Evolutionary conservation across 2,113 vertebrate species (phyloP).

Genomic region (Ivindomyrus marchei): DNA sequence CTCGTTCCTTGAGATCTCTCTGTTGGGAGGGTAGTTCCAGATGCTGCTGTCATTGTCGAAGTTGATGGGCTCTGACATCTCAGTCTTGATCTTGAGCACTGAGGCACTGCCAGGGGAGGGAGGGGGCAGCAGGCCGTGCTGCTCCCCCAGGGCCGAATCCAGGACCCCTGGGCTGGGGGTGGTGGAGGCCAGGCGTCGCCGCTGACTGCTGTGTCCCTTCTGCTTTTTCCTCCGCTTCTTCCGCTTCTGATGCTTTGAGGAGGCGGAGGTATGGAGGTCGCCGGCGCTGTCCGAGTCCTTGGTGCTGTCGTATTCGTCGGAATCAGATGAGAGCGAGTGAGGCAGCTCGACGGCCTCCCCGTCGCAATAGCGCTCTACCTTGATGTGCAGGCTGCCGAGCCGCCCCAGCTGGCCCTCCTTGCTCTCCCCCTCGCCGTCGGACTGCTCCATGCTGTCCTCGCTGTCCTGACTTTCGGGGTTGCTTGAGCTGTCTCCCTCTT

Average conservation of each 20-base stretch:
- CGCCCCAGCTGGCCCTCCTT: conserved; percentile 67
- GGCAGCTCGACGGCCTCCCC: conserved; percentile 79
- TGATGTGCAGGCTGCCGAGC: conserved; percentile 89
- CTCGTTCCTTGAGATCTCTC: conserved; percentile 96
- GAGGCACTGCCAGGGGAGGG: conserved; percentile 80
- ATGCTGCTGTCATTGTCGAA: conserved; percentile 99
- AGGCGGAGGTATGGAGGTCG: conserved; percentile 59
- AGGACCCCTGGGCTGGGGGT: conserved; percentile 73
- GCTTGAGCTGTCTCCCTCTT: conserved; percentile 89
- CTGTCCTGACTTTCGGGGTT: conserved; percentile 94
- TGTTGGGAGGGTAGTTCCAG: conserved; percentile 98
- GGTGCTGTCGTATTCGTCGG: conserved; percentile 71
- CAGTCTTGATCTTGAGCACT: conserved; percentile 97
- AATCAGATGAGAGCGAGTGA: conserved; percentile 76
- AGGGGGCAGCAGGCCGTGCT: conserved; percentile 74
- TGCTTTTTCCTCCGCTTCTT: conserved; percentile 94
- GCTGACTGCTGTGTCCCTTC: conserved; percentile 79
- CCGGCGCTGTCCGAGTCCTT: conserved; percentile 72
- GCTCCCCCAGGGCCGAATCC: conserved; percentile 73
- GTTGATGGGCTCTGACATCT: conserved; percentile 96
- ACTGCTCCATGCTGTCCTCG: conserved; percentile 89
- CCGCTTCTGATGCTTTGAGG: conserved; percentile 77
- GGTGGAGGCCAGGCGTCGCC: conserved; percentile 73
- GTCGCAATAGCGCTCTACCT: conserved; percentile 91
- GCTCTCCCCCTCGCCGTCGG: conserved; percentile 79